Evolutionary conservation across 2,888 invertebrate species (phyloP), one percentile per base, ranked within the genome.

Genomic region (Plebejus anna): DNA sequence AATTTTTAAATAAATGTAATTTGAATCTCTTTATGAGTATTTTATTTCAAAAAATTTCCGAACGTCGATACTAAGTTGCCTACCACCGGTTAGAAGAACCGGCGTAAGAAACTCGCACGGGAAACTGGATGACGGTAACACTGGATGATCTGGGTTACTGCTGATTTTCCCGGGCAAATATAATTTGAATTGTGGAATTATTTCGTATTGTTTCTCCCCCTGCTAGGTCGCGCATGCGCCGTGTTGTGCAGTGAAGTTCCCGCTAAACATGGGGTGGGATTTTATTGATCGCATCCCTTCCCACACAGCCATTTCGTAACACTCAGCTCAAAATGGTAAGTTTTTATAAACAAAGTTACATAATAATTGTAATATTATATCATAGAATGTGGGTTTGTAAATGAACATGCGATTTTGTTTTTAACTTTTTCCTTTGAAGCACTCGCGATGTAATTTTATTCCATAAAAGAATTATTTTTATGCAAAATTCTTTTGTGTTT

Each of bases 211-310:
- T 66, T 36, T 66, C 66, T 66, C 66, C 66, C 66, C 66, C 66
- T 16, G 66, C 13, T 66, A 13, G 4, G 47, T 16, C 32, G 28
- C 76, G 72, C 76, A 76, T 76, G 76, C 71, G 76, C 59, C 9
- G 38, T 28, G n/a, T n/a, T 72, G 22, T 9, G 5, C 7, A 28
- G 47, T 13, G 75, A 77, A 78, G 70, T 70, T 78, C 75, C 57
- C 75, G 71, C 51, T 70, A 76, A 57, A 80, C 80, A 83, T 79
- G 80, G 82, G 86, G 83, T 81, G 84, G 55, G 55, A 80, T 76
- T 78, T 77, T 87, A 89, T 89, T 81, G 90, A 90, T 79, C 77
- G 32, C 75, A 38, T 87, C 85, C 80, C 77, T 75, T 75, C 77
- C 78, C 32, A 36, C 61, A 28, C n/a, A 51, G 47, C 11, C 7